Evolutionary conservation across 2,888 invertebrate genomes (phyloP), one percentile per base, ranked within the genome.

Genomic region (Drosophila nr. perissopoda): DNA sequence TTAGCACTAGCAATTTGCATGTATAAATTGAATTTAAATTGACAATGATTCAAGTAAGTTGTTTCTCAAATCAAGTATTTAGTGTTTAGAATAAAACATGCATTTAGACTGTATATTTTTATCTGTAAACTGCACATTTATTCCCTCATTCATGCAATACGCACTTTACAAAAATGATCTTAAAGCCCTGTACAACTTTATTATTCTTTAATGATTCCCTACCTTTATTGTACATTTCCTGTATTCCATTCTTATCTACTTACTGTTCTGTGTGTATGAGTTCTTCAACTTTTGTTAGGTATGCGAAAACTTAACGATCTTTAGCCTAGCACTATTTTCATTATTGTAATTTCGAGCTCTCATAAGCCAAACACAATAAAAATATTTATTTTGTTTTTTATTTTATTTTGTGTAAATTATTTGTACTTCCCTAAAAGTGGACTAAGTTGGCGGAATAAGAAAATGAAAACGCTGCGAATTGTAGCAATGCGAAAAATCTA

Each of bases 401-500:
- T 42, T 11, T 21, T 5, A 21, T 40, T 40, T 40, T 10, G 40
- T n/a, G 10, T 4, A n/a, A n/a, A 4, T n/a, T n/a, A 21, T 21
- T 21, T 42, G 42, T 21, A 40, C 40, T 40, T n/a, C 10, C 2
- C n/a, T 10, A 4, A 4, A n/a, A 10, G 10, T n/a, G 10, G 40
- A 40, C 4, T n/a, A 40, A n/a, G 40, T 40, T 10, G 40, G 36
- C 36, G 11, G 11, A 0, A 13, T 10, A 16, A 70, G 29, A 29
- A 25, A 25, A n/a, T 21, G 31, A 16, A 11, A 25, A 29, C n/a
- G 29, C 16, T 38, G 42, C 27, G 13, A 11, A 31, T 5, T 8
- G 31, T 25, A 6, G 13, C 27, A 36, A 29, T 25, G 40, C 33
- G 53, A 48, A 49, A 46, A 53, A 52, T 69, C 64, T 75, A 70